These are phyloP conservation scores for Bettongia penicillata DNA, from an alignment of 2,113 vertebrate species.

Conservation along the genomic window DNA sequence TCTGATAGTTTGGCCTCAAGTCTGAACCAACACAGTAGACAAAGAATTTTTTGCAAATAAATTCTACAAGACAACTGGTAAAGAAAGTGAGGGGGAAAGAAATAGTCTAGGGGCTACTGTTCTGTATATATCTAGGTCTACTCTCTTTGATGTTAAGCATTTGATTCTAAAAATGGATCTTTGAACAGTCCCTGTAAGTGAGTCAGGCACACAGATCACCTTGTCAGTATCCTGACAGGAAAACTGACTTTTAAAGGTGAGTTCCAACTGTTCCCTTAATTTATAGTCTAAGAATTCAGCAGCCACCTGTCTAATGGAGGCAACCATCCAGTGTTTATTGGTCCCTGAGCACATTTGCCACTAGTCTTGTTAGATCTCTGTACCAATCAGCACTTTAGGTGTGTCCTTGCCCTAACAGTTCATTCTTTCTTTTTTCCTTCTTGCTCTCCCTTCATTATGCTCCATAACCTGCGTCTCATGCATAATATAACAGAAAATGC, in stretches of 20 bases:
- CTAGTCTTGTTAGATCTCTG: constrained; percentile 52
- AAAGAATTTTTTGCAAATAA: background rate
- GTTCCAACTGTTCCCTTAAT: constrained; percentile 64
- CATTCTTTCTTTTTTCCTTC: constrained; percentile 42
- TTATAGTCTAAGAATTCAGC: constrained; percentile 51
- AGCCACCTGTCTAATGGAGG: constrained; percentile 60
- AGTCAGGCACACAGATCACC: constrained; percentile 47
- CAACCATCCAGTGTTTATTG: constrained; percentile 51
- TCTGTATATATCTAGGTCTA: background rate
- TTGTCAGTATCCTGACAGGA: constrained; percentile 43
- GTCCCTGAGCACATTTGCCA: constrained; percentile 50
- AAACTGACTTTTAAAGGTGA: constrained; percentile 66
- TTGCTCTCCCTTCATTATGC: background rate
- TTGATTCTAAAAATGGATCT: constrained; percentile 21
- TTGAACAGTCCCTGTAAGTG: constrained; percentile 41
- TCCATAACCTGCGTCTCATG: constrained; percentile 17
- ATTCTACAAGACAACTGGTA: background rate
- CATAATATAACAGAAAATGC: constrained; percentile 14
- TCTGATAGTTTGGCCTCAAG: background rate
- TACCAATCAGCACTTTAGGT: constrained; percentile 5
- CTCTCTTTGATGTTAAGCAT: constrained; percentile 17
- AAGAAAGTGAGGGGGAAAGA: constrained; percentile 3
- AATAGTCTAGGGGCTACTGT: background rate
- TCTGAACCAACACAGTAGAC: background rate
- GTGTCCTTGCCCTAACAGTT: constrained; percentile 54